Base-by-base conservation (phyloP, 1,140 invertebrate species). In the Chrysopa pallens region DNA sequence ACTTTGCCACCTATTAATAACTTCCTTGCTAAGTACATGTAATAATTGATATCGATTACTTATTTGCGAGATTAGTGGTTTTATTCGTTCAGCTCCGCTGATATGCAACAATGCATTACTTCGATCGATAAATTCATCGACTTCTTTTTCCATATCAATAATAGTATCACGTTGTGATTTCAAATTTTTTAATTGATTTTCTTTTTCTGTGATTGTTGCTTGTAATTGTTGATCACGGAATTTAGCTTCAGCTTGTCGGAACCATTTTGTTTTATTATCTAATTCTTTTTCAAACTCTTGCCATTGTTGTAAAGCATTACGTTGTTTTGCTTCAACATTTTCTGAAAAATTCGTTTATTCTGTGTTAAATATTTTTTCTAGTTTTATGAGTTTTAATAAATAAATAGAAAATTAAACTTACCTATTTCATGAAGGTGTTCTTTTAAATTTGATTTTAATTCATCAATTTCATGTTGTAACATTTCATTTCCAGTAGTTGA, bases 91-190 rank as follows among this genome's bases (percentile, higher is more conserved):
- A 1, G 87, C 82, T 3, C 78, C 78, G 60, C 84, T 89, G 2
- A 76, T 68, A 56, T 91, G 83, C 1, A 92, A 70, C 38, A 95
- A 64, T 17, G 74, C 74, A 57, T 94, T 87, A n/a, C 84, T 85
- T 49, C 79, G 77, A 61, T 95, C 91, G 8, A 89, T 75, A 59
- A 95, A 93, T 23, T 74, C 69, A 62, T 95, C 90, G 44, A 95
- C 80, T 53, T 78, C 72, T 48, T 73, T 74, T 60, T 92, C 87
- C 53, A 84, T 80, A 14, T 69, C 70, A 29, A 78, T 60, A 42
- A 93, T 76, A 29, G 71, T 61, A 45, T 87, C 78, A n/a, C 81
- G 69, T 50, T 82, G 72, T 12, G 78, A 72, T 48, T 78, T 75
- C 45, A 84, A 80, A 29, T 66, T 69, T 43, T 78, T 68, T n/a